Percentiles rank a stretch among this genome's conserved stretches.
Conservation (phyloP, 2,113 vertebrate species). For the Vicugna pacos region DNA sequence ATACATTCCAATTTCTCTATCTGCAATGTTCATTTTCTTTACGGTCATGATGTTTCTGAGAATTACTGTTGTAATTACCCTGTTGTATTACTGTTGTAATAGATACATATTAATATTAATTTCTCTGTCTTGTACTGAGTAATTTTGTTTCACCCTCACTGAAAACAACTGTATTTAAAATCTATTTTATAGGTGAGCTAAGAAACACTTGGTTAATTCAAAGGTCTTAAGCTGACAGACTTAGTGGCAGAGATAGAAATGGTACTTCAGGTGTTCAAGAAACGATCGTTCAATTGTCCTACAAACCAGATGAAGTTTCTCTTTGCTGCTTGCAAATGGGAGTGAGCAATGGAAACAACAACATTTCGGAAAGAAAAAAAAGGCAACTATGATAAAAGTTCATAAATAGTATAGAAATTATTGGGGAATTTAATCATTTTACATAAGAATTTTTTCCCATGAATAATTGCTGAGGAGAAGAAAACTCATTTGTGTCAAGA, state of each 20-base stretch:
- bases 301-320: background rate
- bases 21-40: background rate
- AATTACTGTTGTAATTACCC: background rate
- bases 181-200: background rate
- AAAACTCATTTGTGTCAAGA: background rate
- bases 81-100: background rate
- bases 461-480: background rate
- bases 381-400: background rate
- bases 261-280: background rate
- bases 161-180: background rate
- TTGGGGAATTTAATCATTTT: background rate
- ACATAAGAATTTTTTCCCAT: background rate
- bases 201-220: background rate
- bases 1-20: background rate
- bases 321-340: background rate
- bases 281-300: background rate
- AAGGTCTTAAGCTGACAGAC: background rate
- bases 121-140: background rate
- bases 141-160: background rate
- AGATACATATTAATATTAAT: background rate
- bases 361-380: background rate
- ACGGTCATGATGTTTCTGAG: background rate
- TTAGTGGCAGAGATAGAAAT: background rate
- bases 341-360: background rate
- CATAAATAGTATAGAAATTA: constrained; percentile 8